Conservation (phyloP, 2,113 vertebrate genomes). For the Dipodomys stephensi region DNA sequence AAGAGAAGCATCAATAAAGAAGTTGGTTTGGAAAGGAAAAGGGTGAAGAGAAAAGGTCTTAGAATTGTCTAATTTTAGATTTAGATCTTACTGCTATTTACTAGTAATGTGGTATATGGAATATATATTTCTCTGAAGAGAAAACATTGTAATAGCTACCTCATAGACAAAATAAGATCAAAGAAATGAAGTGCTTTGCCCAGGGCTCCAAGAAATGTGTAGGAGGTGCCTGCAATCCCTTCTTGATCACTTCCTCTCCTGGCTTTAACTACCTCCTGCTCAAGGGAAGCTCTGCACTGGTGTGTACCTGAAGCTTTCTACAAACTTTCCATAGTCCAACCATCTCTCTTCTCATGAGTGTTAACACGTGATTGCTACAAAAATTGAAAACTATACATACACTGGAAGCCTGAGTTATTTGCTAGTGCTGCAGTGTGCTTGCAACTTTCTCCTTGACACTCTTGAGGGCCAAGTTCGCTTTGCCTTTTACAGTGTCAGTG, state of each 20-base stretch:
- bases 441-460: not conserved
- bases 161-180: not conserved
- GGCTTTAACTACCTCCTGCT: not conserved
- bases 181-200: not conserved
- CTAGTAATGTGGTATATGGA: not conserved
- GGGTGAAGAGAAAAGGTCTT: not conserved
- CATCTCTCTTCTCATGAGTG: not conserved
- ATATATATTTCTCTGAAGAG: not conserved
- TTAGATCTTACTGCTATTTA: not conserved
- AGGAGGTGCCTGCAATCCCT: not conserved
- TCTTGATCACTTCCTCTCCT: not conserved
- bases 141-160: not conserved
- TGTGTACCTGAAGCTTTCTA: not conserved
- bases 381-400: not conserved
- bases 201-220: not conserved
- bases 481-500: not conserved
- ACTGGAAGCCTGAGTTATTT: not conserved
- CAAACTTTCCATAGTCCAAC: not conserved
- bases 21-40: not conserved
- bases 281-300: not conserved
- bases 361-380: not conserved
- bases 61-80: not conserved
- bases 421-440: constrained; percentile 15
- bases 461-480: not conserved
- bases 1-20: not conserved